A percentile compares a stretch with the other conserved stretches of the same genome.
These are phyloP conservation scores for Pogonomyrmex californicus DNA, from an alignment of 1,140 invertebrate genomes.

Conservation along the genomic window DNA sequence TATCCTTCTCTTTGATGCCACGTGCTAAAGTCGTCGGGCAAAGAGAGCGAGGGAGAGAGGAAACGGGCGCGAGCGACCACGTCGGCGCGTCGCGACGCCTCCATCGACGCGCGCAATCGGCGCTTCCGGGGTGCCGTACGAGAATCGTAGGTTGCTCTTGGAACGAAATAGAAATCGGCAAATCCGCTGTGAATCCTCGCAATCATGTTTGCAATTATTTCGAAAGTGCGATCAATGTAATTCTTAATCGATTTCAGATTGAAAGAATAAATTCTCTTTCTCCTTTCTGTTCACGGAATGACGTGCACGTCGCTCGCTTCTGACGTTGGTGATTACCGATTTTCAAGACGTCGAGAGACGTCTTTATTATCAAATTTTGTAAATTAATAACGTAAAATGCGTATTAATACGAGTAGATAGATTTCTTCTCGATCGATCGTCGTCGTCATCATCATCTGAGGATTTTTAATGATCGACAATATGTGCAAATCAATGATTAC, in stretches of 20 bases:
- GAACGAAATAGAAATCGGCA: background rate
- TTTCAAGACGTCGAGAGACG: background rate
- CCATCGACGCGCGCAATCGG: constrained; percentile 67
- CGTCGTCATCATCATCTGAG: background rate
- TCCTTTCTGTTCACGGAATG: too few relatives aligned
- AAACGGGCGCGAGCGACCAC: constrained; percentile 62
- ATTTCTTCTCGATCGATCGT: background rate
- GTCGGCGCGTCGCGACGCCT: constrained; percentile 75
- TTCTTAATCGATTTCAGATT: background rate
- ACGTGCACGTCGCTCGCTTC: background rate
- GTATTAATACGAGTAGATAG: background rate
- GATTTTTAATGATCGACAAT: background rate
- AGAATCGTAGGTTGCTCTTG: background rate
- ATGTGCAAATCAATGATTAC: constrained; percentile 32
- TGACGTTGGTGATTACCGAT: background rate
- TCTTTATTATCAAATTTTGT: background rate
- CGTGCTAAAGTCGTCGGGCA: constrained; percentile 75
- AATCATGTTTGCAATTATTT: background rate
- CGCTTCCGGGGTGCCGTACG: constrained; percentile 38
- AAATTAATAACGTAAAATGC: background rate
- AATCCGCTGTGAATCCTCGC: background rate
- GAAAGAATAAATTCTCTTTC: background rate
- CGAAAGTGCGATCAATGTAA: background rate
- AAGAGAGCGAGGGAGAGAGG: constrained; percentile 46
- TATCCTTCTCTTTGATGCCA: constrained; percentile 78